Base-by-base conservation (phyloP, 1,140 invertebrate genomes). In the Batillaria attramentaria region DNA sequence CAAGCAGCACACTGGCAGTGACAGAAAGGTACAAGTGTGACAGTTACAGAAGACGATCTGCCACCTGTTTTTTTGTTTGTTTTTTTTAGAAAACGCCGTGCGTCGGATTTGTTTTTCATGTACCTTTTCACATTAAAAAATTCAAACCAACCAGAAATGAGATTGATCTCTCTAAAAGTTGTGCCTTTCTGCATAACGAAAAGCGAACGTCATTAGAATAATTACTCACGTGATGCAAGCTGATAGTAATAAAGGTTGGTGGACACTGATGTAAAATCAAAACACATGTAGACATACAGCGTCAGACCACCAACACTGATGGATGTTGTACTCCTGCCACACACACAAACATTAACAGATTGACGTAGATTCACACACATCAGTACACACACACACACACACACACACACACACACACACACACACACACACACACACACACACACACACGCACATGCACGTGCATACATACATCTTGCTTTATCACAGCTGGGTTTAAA, bases 161-260 rank as follows among this genome's bases (percentile, higher is more conserved):
- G 62, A 33, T 6, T 16, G 13, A 20, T 28, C 8, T 3, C 18
- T 3, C 28, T 6, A 2, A 6, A 10, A 35, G 13, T 3, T 8
- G n/a, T 65, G 62, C 3, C 6, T 6, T 10, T 5, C 57, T 60
- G 57, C n/a, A 0, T 31, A 62, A 28, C 57, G 33, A 62, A n/a
- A 62, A 24, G 33, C 33, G 24, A 50, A 10, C 10, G 24, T 50
- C 46, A 50, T 20, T 60, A 24, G 8, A 60, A 60, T 5, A 31
- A 57, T 24, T 28, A 54, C 77, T 42, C 35, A 78, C 77, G 35
- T 35, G 77, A 72, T 5, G 50, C 77, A 24, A 62, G 13, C 20
- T 78, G 72, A 35, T 78, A 78, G 37, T 65, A 72, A 35, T 72
- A 78, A 18, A 72, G 77, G 39, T 72, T 72, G 33, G 28, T 41